These are phyloP conservation scores for Tupiocoris notatus DNA, from an alignment of 2,888 invertebrate genomes.

Conservation along the genomic window DNA sequence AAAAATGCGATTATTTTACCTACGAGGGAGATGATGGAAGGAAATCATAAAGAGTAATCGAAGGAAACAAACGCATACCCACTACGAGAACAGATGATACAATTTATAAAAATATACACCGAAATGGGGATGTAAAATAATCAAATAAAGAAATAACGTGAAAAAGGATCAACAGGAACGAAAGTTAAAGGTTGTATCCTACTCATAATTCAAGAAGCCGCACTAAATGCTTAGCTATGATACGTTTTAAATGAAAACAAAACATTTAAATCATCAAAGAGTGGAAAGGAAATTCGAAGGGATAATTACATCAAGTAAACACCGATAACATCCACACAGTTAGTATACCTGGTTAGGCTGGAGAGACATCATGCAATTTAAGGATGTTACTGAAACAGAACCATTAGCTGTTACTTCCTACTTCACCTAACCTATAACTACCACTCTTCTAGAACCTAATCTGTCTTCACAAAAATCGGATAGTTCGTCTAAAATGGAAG, in stretches of 20 bases:
- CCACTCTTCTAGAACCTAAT: constrained; percentile 47
- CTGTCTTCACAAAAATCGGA: constrained; percentile 13
- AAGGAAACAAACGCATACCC: neutral
- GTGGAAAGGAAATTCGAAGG: constrained; percentile 45
- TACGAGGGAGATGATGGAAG: neutral
- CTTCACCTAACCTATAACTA: constrained; percentile 44
- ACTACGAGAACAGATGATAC: neutral
- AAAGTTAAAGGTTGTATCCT: constrained; percentile 10
- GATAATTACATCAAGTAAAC: constrained; percentile 43
- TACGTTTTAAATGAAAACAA: constrained; percentile 37
- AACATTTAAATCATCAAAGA: constrained; percentile 43
- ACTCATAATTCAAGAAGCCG: constrained; percentile 38
- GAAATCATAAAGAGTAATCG: neutral
- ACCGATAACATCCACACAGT: constrained; percentile 49
- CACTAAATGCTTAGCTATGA: constrained; percentile 47
- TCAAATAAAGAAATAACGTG: too few species aligned
- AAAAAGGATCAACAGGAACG: constrained; percentile 6
- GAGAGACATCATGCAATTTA: constrained; percentile 53
- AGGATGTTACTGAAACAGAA: constrained; percentile 52
- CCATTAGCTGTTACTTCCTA: constrained; percentile 49
- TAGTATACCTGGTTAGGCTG: constrained; percentile 51
- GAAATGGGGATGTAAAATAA: constrained; percentile 21
- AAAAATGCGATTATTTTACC: too few species aligned
- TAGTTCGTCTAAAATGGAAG: neutral
- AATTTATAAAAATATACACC: too few species aligned